A percentile compares a stretch with the other conserved stretches of the same genome.
phyloP scores from a whole-genome alignment of 2,888 invertebrate species.

The Onchidella celtica region DNA sequence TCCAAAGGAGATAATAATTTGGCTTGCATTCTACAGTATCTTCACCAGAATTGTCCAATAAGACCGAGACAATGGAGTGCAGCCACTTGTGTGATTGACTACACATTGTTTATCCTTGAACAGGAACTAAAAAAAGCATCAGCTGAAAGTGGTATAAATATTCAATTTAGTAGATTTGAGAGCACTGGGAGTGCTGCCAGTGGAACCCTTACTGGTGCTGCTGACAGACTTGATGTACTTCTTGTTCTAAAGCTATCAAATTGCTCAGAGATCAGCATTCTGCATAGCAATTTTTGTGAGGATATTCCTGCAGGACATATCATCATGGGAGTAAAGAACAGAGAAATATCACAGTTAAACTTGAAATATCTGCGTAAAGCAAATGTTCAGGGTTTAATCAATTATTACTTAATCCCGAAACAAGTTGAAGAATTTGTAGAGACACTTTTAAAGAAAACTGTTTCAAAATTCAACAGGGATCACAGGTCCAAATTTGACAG shows the following conservation, averaged over 20 bases:
- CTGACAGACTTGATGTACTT: conserved; percentile 66
- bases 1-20: conserved; percentile 45
- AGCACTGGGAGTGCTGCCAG: conserved; percentile 63
- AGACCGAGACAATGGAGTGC: conserved; percentile 58
- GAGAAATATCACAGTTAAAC: neutral
- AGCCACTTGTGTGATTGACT: conserved; percentile 63
- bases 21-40: conserved; percentile 58
- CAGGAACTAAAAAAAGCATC: conserved; percentile 54
- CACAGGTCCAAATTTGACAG: conserved; percentile 61
- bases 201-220: conserved; percentile 58
- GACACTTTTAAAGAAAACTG: conserved; percentile 59
- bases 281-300: conserved; percentile 52
- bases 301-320: conserved; percentile 65
- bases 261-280: conserved; percentile 51
- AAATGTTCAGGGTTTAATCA: conserved; percentile 33
- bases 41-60: conserved; percentile 60
- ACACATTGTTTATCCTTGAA: conserved; percentile 62
- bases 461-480: conserved; percentile 62
- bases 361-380: conserved; percentile 35
- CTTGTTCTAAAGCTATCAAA: conserved; percentile 59
- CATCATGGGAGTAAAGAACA: conserved; percentile 55
- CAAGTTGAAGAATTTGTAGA: conserved; percentile 56
- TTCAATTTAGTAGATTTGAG: conserved; percentile 60
- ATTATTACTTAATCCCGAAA: conserved; percentile 52
- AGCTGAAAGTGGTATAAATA: conserved; percentile 46